Percentiles rank a stretch among this genome's conserved stretches.
phyloP scores from a whole-genome alignment of 2,113 vertebrate species.

The Anolis sagrei region DNA sequence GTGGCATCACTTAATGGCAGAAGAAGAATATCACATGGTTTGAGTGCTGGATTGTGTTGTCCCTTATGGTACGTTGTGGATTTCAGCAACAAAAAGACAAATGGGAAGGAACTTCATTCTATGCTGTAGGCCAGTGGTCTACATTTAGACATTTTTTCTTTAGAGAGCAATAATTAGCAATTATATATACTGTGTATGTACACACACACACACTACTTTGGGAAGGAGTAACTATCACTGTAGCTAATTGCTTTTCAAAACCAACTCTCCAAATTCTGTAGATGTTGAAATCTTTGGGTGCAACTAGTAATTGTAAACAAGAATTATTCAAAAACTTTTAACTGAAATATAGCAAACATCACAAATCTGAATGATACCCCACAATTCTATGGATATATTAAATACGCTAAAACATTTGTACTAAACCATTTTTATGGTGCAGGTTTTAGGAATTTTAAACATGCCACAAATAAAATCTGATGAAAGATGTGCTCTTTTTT shows the following conservation, averaged over 20 bases:
- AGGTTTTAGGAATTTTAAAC: background rate
- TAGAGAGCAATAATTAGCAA: no score
- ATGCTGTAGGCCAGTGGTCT: background rate
- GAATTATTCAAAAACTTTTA: background rate
- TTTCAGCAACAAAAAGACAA: background rate
- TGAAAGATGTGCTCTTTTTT: background rate
- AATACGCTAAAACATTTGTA: background rate
- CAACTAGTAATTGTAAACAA: background rate
- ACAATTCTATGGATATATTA: background rate
- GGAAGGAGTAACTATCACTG: background rate
- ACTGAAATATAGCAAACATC: fast-evolving
- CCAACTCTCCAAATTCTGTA: background rate
- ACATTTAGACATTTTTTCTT: background rate
- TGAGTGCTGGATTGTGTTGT: background rate
- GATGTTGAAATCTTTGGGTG: background rate
- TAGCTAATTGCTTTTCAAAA: background rate
- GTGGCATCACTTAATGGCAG: background rate
- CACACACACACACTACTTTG: no score
- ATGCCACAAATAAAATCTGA: background rate
- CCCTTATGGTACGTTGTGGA: background rate
- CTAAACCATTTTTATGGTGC: background rate
- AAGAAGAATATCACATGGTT: background rate
- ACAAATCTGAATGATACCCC: fast-evolving
- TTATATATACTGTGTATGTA: no score
- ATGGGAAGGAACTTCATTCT: background rate